phyloP scores from a whole-genome alignment of 2,888 invertebrate species.

The Melolontha melolontha region DNA sequence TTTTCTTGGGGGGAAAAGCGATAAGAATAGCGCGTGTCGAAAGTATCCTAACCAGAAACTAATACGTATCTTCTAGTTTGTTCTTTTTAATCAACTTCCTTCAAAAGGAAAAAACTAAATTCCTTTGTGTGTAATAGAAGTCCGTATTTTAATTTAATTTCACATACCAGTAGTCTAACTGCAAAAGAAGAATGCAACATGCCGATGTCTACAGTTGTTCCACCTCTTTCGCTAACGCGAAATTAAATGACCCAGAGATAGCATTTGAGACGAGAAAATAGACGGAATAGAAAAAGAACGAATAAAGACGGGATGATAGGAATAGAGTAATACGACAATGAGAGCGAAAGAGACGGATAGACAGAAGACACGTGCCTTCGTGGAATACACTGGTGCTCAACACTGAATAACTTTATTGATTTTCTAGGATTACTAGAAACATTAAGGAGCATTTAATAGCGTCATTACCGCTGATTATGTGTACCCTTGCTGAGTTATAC shows the following conservation, averaged over 20 bases:
- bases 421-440: slow-evolving; percentile 39
- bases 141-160: slow-evolving; percentile 41
- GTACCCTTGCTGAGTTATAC: slow-evolving; percentile 29
- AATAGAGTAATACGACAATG: neutral
- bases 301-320: neutral
- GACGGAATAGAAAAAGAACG: neutral
- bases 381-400: slow-evolving; percentile 11
- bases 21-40: too few species aligned
- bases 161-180: slow-evolving; percentile 42
- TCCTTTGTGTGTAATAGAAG: too few species aligned
- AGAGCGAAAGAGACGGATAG: neutral
- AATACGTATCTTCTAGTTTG: too few species aligned
- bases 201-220: slow-evolving; percentile 11
- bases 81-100: too few species aligned
- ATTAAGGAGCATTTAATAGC: slow-evolving; percentile 41
- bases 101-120: too few species aligned
- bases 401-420: slow-evolving; percentile 39
- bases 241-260: slow-evolving; percentile 47
- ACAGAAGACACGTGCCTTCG: slow-evolving; percentile 7
- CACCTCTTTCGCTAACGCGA: slow-evolving; percentile 43
- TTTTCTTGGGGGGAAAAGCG: too few species aligned
- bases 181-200: slow-evolving; percentile 25
- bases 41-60: too few species aligned
- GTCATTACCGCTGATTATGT: slow-evolving; percentile 41
- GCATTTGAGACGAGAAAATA: slow-evolving; percentile 16